Evolutionary conservation across 2,797 vertebrate genomes (phyloP), one percentile per base, ranked within the genome.

Genomic region (Hyperoplus lanceolatus): DNA sequence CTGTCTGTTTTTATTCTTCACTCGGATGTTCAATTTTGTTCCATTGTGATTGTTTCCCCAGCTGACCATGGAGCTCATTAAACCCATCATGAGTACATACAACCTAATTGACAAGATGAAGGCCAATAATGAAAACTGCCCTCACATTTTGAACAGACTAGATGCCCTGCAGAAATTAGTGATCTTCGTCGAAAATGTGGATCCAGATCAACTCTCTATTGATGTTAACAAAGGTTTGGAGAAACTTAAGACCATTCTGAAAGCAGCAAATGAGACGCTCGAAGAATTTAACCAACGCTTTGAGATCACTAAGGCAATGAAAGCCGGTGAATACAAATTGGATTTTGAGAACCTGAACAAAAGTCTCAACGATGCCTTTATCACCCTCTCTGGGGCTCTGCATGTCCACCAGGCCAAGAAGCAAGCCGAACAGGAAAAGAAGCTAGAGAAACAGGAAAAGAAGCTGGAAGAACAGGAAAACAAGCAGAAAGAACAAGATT

Each of bases 361-460:
- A 48, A 67, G 62, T 54, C 67, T 83, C 50, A 72, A 4, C 0
- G 66, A 75, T 4, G 41, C 75, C 51, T 79, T 71, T 4, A 62
- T 63, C 66, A 58, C 56, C 13, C 62, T 83, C 1, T 75, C 76
- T 0, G 49, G 8, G 3, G 76, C 76, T 16, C 66, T 79, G 67
- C 76, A 75, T 12, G n/a, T 67, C 14, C 1, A 59, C 41, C 68
- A 29, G 21, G 21, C 21, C 21, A 29, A 29, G 21, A 29, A 29
- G 1, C 21, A 29, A 29, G 21, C 21, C 21, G 21, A 29, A 29
- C 21, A 72, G 42, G n/a, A 4, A 36, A n/a, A 48, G 60, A 70
- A 18, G 50, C 12, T 63, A 16, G 14, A 4, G 0, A 16, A 50
- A 4, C 42, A 46, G 70, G 21, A 29, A 29, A 29, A 29, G 21